These are phyloP conservation scores for Saccostrea glomerata DNA, from an alignment of 1,140 invertebrate genomes.

Conservation along the genomic window DNA sequence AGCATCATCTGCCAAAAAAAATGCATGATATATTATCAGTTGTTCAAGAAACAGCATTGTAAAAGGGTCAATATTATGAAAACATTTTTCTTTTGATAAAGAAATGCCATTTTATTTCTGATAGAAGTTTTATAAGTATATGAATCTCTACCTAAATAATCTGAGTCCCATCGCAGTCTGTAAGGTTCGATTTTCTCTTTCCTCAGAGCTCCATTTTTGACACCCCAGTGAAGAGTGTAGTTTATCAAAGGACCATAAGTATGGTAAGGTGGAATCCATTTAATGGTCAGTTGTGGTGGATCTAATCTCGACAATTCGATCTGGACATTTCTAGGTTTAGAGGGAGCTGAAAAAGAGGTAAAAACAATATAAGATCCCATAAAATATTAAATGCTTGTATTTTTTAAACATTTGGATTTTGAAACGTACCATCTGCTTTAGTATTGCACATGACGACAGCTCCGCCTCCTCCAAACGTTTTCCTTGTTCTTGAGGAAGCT, in stretches of 20 bases:
- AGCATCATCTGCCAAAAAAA: conserved; percentile 43
- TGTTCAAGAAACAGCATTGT: not conserved
- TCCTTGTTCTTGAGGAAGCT: conserved; percentile 44
- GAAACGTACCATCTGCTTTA: conserved; percentile 47
- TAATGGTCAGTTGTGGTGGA: conserved; percentile 12
- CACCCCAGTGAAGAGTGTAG: conserved; percentile 37
- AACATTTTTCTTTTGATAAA: no score
- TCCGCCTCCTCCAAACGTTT: conserved; percentile 45
- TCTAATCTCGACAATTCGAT: conserved; percentile 18
- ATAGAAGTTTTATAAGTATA: not conserved
- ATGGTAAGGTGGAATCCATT: conserved; percentile 32
- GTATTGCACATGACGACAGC: conserved; percentile 46
- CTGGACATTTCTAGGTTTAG: conserved; percentile 23
- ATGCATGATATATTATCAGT: not conserved
- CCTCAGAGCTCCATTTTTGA: conserved; percentile 35
- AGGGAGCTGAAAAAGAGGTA: conserved; percentile 24
- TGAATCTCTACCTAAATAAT: not conserved
- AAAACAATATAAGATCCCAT: not conserved
- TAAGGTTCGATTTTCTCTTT: conserved; percentile 17
- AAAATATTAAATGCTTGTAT: not conserved
- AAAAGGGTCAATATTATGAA: no score
- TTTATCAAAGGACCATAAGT: conserved; percentile 19
- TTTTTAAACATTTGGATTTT: not conserved
- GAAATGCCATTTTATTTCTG: not conserved
- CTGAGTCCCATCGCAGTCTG: conserved; percentile 24